These are phyloP conservation scores for Sphinx pinastri DNA, from an alignment of 2,888 invertebrate genomes.

Conservation along the genomic window DNA sequence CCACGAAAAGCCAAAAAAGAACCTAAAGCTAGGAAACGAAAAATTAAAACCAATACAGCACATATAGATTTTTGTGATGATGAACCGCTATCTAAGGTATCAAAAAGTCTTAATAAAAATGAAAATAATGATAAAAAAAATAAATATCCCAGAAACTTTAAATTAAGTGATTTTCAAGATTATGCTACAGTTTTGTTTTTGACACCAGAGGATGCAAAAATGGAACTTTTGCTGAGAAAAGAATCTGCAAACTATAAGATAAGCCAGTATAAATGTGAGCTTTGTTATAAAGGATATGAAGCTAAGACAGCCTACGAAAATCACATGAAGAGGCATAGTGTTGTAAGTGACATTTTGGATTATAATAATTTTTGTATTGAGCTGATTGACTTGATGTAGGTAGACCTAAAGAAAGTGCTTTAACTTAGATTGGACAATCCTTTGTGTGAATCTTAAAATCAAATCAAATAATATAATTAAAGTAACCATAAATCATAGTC, in stretches of 20 bases:
- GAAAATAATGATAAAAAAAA: constrained; percentile 25
- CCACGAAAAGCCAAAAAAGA: constrained; percentile 19
- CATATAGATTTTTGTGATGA: constrained; percentile 40
- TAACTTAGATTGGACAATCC: no score
- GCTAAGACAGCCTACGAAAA: constrained; percentile 48
- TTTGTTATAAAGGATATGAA: constrained; percentile 54
- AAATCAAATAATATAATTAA: no score
- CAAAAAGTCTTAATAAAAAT: constrained; percentile 34
- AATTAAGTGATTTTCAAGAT: constrained; percentile 45
- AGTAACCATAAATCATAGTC: no score
- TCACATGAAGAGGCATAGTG: constrained; percentile 53
- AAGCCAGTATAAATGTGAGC: constrained; percentile 51
- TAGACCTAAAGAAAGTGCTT: no score
- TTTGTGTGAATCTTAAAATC: no score
- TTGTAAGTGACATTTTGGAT: constrained; percentile 39
- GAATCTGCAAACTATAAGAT: constrained; percentile 52
- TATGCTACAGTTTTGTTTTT: constrained; percentile 48
- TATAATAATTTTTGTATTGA: background rate
- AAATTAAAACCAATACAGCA: background rate
- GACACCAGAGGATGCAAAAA: constrained; percentile 49
- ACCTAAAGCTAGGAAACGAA: constrained; percentile 28
- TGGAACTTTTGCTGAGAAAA: constrained; percentile 51
- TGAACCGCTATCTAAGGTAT: constrained; percentile 43
- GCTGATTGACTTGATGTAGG: background rate
- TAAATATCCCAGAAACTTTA: constrained; percentile 31